phyloP scores from a whole-genome alignment of 2,797 vertebrate genomes.

The Rhynchonycteris naso region DNA sequence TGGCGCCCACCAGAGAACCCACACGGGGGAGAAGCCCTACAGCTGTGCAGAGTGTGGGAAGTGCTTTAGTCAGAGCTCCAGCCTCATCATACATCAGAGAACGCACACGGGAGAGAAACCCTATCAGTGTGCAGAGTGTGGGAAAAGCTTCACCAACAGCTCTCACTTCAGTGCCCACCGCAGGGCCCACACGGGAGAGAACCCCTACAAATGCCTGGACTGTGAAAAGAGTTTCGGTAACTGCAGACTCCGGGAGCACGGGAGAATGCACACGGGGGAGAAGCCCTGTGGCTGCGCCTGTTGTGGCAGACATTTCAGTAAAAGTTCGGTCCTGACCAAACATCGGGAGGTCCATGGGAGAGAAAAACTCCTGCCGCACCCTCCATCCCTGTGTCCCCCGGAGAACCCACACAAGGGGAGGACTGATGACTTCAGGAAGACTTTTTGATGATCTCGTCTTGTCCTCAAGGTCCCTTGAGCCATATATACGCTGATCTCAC shows the following conservation, averaged over 20 bases:
- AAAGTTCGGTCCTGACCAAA: constrained; percentile 76
- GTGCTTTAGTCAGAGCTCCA: constrained; percentile 83
- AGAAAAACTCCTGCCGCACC: constrained; percentile 56
- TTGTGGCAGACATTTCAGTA: constrained; percentile 78
- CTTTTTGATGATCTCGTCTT: constrained; percentile 46
- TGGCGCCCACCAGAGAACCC: constrained; percentile 83
- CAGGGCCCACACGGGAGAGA: constrained; percentile 77
- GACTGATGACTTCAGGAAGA: constrained; percentile 56
- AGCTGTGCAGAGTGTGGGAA: constrained; percentile 81
- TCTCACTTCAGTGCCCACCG: constrained; percentile 82
- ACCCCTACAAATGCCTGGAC: constrained; percentile 73
- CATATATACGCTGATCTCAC: background rate
- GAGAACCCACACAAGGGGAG: constrained; percentile 62
- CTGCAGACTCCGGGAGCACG: constrained; percentile 75
- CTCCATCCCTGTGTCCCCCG: background rate
- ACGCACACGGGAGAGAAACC: constrained; percentile 84
- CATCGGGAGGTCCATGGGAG: constrained; percentile 71
- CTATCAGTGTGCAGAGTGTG: constrained; percentile 80
- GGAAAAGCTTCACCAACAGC: constrained; percentile 81
- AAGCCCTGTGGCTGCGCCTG: constrained; percentile 74
- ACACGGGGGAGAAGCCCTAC: constrained; percentile 85
- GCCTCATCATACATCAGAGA: constrained; percentile 83
- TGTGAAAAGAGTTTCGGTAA: constrained; percentile 83
- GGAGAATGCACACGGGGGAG: constrained; percentile 77
- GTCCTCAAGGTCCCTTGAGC: background rate